Evolutionary conservation across 2,888 invertebrate species (phyloP), one percentile per base, ranked within the genome.

Genomic region (Spatulosminthurus flaviceps): DNA sequence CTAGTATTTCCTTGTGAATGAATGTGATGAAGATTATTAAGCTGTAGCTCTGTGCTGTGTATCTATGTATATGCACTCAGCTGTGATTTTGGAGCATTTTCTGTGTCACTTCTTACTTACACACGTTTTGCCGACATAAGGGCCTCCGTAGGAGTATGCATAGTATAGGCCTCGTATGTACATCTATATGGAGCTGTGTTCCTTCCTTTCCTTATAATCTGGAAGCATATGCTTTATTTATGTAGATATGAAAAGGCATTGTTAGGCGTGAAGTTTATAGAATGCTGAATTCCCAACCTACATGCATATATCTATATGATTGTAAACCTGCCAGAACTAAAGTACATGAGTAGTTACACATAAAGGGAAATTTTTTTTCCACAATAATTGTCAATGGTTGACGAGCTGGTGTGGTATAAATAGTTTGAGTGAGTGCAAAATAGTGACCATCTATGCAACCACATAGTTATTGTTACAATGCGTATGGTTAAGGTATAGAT

Each of bases 391-490:
- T 34, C 34, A 51, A 51, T 51, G 51, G 51, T 51, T 51, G 51
- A 51, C 51, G 51, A 51, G 51, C 16, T 34, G 41, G 7, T 13
- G 2, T 51, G 9, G 51, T 51, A 51, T 9, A 51, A 51, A 51
- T 51, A 51, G 51, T 51, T 51, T 51, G 9, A 19, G n/a, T 51
- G 19, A 51, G 51, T 13, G 51, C 9, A 51, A 51, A 51, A 51
- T 51, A 19, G 51, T 51, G 51, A n/a, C 51, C n/a, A 51, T 51
- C 51, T 51, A 51, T 51, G 51, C 16, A 51, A 51, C 51, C 51
- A 19, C 51, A 51, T 51, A 51, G 2, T 51, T 51, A 51, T 51
- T 51, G 19, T 51, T n/a, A 51, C 51, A 51, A 51, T 51, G 51
- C 9, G 16, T 51, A 51, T 11, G 51, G 51, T n/a, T n/a, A n/a